These are phyloP conservation scores for Sorex araneus DNA, from an alignment of 2,113 vertebrate genomes.

Conservation along the genomic window DNA sequence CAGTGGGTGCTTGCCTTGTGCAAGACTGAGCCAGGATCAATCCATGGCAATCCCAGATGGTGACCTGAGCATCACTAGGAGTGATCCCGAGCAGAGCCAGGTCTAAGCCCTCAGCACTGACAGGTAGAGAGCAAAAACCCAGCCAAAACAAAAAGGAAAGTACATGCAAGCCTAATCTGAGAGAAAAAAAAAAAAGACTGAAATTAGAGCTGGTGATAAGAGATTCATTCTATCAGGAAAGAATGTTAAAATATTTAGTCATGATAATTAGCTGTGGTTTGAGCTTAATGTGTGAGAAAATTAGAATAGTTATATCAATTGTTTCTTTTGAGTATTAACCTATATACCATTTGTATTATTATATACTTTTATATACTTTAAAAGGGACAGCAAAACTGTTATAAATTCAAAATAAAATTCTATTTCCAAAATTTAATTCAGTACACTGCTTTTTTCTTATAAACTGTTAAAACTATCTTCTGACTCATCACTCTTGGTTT, in stretches of 20 bases:
- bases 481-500: neutral
- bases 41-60: no score
- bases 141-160: no score
- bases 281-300: constrained; percentile 26
- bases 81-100: no score
- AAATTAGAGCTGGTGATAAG: neutral
- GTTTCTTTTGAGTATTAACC: neutral
- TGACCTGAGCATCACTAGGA: no score
- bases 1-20: no score
- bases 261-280: constrained; percentile 1
- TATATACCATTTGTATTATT: neutral
- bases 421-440: constrained; percentile 5
- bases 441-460: neutral
- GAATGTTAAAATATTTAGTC: neutral
- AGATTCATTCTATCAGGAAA: neutral
- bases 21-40: no score
- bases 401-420: neutral
- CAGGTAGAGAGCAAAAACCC: no score
- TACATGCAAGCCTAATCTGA: neutral
- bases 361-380: neutral
- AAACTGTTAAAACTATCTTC: neutral
- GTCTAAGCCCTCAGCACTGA: no score
- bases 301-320: constrained; percentile 34
- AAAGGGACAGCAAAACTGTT: neutral
- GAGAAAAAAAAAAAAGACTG: constrained; percentile 8